phyloP scores from a whole-genome alignment of 2,797 vertebrate species.

The Spinus pinus region DNA sequence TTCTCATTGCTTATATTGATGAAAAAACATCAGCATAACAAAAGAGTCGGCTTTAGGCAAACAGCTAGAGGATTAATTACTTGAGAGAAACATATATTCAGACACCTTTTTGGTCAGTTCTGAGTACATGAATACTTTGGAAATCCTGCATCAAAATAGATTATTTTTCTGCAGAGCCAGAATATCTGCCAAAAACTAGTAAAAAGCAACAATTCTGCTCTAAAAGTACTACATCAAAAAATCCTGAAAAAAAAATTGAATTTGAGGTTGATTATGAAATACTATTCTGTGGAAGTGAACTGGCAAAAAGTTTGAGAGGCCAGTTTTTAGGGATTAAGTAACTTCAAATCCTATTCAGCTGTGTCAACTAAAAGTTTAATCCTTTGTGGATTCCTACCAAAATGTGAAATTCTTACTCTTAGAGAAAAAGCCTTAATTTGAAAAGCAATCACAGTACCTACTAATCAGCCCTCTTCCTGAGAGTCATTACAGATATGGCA shows the following conservation, averaged over 20 bases:
- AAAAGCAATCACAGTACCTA: not conserved
- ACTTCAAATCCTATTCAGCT: not conserved
- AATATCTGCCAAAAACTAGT: not conserved
- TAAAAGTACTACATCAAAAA: not conserved
- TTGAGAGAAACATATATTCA: not conserved
- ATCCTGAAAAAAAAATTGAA: not conserved
- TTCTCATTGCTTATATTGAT: not conserved
- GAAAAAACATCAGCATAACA: not conserved
- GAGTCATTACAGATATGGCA: not conserved
- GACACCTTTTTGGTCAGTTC: not conserved
- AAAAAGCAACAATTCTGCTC: not conserved
- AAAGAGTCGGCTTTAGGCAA: not conserved
- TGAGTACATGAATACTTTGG: not conserved
- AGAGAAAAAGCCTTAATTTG: slow-evolving; percentile 6
- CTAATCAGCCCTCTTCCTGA: not conserved
- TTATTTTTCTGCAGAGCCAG: not conserved
- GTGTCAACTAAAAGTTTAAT: not conserved
- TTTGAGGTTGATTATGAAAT: not conserved
- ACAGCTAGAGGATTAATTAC: not conserved
- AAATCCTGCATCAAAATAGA: not conserved
- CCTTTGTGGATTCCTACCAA: not conserved
- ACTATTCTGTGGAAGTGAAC: not conserved
- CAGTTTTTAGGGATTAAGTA: not conserved
- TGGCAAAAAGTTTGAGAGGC: not conserved
- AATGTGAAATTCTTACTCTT: not conserved